Base-by-base conservation (phyloP, 1,140 invertebrate species). In the Epicauta chinensis region DNA sequence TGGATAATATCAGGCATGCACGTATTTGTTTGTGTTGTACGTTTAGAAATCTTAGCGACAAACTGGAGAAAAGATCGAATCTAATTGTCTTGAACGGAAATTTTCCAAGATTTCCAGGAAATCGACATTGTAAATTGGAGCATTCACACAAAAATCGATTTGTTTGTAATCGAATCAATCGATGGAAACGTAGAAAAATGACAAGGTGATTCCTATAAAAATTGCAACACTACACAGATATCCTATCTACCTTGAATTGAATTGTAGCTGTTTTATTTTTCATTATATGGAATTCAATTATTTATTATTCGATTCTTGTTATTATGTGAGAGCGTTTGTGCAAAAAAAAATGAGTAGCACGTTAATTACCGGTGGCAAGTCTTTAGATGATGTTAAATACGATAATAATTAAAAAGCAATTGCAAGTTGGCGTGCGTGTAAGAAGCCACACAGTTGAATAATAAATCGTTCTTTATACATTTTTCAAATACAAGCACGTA, bases 391-490 rank as follows among this genome's bases (percentile, higher is more conserved):
- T 23, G 23, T 23, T 23, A n/a, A 32, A 35, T 17, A n/a, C 45
- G 45, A 47, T 47, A 47, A 38, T 37, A 47, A 47, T 47, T 47
- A 47, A 47, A 47, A 47, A 17, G 45, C 45, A 47, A 47, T 47
- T 37, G 38, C 34, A 35, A 13, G 10, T 13, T 47, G 23, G 23
- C 23, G 34, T 47, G 45, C 45, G 45, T 47, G 45, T 37, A 15
- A 16, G 29, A 16, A 46, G 37, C 35, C 29, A n/a, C n/a, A n/a
- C n/a, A n/a, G n/a, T n/a, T n/a, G n/a, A n/a, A 44, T 32, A 44
- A 44, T 44, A 44, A 44, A 44, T 44, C 35, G 42, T 32, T 13
- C 23, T 23, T 23, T 23, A 23, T 30, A 37, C 34, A 13, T 17
- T 47, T 47, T 47, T 47, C 34, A 47, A 37, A 29, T 37, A 36